phyloP scores from a whole-genome alignment of 2,113 vertebrate species.

The Cariama cristata region DNA sequence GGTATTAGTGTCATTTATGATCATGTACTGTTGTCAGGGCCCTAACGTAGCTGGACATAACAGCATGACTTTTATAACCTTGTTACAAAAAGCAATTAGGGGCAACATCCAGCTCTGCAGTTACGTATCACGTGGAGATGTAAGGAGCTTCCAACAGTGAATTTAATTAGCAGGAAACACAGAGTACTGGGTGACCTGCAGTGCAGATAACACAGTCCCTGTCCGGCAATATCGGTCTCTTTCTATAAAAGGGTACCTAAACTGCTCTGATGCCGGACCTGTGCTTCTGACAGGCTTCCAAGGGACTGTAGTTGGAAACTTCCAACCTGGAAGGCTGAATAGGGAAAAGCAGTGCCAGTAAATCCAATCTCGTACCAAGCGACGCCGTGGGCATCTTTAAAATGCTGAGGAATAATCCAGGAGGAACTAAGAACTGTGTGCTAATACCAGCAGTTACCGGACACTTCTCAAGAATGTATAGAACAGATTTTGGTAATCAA shows the following conservation, averaged over 20 bases:
- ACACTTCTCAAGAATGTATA: background rate
- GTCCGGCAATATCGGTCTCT: background rate
- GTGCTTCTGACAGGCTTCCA: background rate
- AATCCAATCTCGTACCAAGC: background rate
- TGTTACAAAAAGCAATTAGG: constrained; percentile 75
- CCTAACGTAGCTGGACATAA: constrained; percentile 10
- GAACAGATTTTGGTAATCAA: background rate
- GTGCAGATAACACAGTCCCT: constrained; percentile 46
- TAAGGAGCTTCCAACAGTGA: constrained; percentile 72
- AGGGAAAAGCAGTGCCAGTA: background rate
- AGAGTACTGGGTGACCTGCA: constrained; percentile 34
- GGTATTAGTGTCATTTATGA: background rate
- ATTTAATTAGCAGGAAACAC: constrained; percentile 77
- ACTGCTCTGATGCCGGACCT: background rate
- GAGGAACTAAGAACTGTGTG: background rate
- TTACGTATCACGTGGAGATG: constrained; percentile 46
- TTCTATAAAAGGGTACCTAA: constrained; percentile 35
- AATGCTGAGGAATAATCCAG: background rate
- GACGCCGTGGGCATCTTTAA: background rate
- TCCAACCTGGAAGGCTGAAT: background rate
- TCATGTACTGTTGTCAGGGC: background rate
- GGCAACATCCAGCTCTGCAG: constrained; percentile 68
- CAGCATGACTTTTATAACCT: constrained; percentile 59
- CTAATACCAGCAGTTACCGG: background rate
- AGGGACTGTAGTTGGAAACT: background rate